These are phyloP conservation scores for Serinus canaria DNA, from an alignment of 2,113 vertebrate genomes.

Conservation along the genomic window DNA sequence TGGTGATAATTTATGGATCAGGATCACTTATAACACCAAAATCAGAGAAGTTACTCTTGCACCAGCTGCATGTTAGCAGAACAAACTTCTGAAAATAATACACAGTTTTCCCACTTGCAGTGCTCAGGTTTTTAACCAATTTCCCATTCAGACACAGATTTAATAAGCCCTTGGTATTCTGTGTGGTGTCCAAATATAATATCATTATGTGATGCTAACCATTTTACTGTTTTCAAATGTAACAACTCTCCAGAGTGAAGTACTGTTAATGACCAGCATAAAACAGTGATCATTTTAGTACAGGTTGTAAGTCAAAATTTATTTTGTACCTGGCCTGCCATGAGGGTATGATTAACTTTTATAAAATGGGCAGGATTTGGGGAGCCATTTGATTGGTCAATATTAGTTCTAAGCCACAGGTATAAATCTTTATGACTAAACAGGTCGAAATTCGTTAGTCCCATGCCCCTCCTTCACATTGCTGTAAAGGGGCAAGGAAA, in stretches of 20 bases:
- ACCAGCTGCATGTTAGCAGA: not conserved
- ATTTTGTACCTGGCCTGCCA: constrained; percentile 22
- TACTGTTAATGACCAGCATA: constrained; percentile 17
- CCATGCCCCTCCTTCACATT: not conserved
- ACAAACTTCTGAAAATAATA: not conserved
- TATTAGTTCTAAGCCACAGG: not conserved
- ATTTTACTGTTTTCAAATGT: constrained; percentile 53
- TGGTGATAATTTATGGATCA: not conserved
- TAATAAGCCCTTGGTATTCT: constrained; percentile 5
- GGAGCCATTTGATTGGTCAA: constrained; percentile 42
- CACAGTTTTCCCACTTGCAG: not conserved
- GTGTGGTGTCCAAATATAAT: not conserved
- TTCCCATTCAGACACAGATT: constrained; percentile 18
- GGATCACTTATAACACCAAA: not conserved
- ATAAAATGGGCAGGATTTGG: constrained; percentile 43
- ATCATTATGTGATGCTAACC: not conserved
- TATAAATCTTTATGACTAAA: constrained; percentile 53
- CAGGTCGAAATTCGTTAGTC: constrained; percentile 48
- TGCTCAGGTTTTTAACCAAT: not conserved
- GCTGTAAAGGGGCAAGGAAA: not conserved
- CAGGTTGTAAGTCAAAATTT: constrained; percentile 59
- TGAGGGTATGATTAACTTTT: constrained; percentile 51
- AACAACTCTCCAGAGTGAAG: constrained; percentile 33
- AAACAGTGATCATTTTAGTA: constrained; percentile 40
- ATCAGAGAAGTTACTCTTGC: not conserved